Conservation (phyloP, 2,888 invertebrate genomes). For the Eristalinus sepulchralis region DNA sequence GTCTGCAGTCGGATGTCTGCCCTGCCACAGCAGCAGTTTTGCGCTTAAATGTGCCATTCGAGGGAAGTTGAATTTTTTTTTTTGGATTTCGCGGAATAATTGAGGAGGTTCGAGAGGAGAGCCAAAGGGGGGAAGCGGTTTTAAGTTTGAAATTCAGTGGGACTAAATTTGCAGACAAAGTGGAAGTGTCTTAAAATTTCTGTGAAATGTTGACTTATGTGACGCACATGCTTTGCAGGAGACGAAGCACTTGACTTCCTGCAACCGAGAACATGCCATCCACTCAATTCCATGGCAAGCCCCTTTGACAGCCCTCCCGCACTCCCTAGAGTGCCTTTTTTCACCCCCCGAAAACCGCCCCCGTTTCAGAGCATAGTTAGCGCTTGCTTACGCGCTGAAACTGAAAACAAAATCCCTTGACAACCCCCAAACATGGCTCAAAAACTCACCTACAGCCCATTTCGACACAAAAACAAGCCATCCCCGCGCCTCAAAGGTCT, state of each 20-base stretch:
- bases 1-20: background rate
- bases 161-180: too few species aligned
- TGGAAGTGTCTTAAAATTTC: too few species aligned
- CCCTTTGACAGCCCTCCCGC: background rate
- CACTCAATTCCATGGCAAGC: background rate
- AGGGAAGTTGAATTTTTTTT: too few species aligned
- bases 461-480: background rate
- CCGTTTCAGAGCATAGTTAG: background rate
- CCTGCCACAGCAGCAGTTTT: background rate
- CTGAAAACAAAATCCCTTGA: constrained; percentile 1
- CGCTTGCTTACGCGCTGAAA: background rate
- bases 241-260: background rate
- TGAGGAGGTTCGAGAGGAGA: too few species aligned
- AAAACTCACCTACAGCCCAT: background rate
- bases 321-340: background rate
- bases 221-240: too few species aligned
- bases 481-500: background rate
- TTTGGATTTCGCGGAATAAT: background rate
- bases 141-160: too few species aligned
- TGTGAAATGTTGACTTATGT: too few species aligned
- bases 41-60: background rate
- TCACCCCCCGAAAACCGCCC: background rate
- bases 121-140: too few species aligned
- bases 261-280: too few species aligned
- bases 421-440: background rate